Conservation (phyloP, 2,113 vertebrate genomes). For the Tyrannus savana region DNA sequence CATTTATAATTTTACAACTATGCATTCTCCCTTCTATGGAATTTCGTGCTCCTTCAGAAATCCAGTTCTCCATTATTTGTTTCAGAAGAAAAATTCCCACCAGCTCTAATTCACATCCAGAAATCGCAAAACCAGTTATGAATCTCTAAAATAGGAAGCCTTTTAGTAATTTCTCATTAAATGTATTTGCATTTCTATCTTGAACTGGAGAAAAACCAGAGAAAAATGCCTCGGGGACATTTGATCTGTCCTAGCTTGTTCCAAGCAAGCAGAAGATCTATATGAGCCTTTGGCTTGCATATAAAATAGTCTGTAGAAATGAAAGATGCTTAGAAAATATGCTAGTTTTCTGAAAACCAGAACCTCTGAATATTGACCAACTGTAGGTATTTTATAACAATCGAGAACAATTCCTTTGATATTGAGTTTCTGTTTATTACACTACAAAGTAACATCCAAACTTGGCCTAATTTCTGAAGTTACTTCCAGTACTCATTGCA, state of each 20-base stretch:
- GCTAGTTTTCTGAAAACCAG: background rate
- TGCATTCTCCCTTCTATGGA: background rate
- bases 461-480: background rate
- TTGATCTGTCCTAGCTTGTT: background rate
- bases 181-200: slow-evolving; percentile 1
- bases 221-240: background rate
- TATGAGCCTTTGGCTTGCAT: background rate
- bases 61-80: background rate
- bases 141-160: background rate
- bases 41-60: background rate
- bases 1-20: background rate
- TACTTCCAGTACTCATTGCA: background rate
- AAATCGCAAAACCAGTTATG: background rate
- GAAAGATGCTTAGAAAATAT: background rate
- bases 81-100: background rate
- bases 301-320: background rate
- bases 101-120: background rate
- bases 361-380: background rate
- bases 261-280: background rate
- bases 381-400: background rate
- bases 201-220: background rate
- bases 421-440: background rate
- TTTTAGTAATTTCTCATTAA: slow-evolving; percentile 15
- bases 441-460: background rate
- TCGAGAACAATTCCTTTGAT: background rate